phyloP scores from a whole-genome alignment of 2,888 invertebrate genomes.

The Ochlodes sylvanus region DNA sequence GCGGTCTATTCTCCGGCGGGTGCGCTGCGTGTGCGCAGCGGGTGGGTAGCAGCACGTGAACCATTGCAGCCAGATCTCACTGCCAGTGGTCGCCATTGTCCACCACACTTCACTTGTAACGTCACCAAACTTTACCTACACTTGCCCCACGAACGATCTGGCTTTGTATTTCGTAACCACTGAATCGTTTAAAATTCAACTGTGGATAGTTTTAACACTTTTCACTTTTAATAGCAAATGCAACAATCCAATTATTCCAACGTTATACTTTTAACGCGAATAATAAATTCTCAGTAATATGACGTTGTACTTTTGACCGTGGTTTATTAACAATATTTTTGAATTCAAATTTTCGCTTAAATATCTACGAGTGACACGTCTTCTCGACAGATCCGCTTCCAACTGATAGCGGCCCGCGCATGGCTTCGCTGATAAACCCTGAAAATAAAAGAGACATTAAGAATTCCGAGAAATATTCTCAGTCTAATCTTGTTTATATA shows the following conservation, averaged over 20 bases:
- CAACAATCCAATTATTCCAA: too few relatives aligned
- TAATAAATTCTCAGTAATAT: too few relatives aligned
- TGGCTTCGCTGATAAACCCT: slow-evolving; percentile 71
- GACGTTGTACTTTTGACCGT: too few relatives aligned
- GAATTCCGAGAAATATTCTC: slow-evolving; percentile 45
- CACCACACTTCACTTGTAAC: slow-evolving; percentile 51
- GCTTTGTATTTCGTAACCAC: too few relatives aligned
- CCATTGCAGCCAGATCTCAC: slow-evolving; percentile 96
- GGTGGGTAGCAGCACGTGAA: slow-evolving; percentile 96
- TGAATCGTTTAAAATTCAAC: too few relatives aligned
- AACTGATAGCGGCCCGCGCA: slow-evolving; percentile 70
- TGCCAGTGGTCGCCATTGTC: slow-evolving; percentile 89
- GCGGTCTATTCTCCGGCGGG: slow-evolving; percentile 92
- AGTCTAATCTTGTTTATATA: slow-evolving; percentile 21
- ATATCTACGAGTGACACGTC: slow-evolving; percentile 36
- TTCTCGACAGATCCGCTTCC: slow-evolving; percentile 57
- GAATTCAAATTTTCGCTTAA: neutral
- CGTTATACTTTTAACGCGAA: too few relatives aligned
- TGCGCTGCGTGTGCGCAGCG: slow-evolving; percentile 89
- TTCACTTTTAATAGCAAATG: too few relatives aligned
- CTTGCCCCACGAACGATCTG: too few relatives aligned
- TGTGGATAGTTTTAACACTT: too few relatives aligned
- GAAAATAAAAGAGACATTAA: slow-evolving; percentile 61
- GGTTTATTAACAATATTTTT: neutral
- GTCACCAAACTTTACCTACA: too few relatives aligned